phyloP scores from a whole-genome alignment of 1,140 invertebrate genomes.

The Paralvinella palmiformis region DNA sequence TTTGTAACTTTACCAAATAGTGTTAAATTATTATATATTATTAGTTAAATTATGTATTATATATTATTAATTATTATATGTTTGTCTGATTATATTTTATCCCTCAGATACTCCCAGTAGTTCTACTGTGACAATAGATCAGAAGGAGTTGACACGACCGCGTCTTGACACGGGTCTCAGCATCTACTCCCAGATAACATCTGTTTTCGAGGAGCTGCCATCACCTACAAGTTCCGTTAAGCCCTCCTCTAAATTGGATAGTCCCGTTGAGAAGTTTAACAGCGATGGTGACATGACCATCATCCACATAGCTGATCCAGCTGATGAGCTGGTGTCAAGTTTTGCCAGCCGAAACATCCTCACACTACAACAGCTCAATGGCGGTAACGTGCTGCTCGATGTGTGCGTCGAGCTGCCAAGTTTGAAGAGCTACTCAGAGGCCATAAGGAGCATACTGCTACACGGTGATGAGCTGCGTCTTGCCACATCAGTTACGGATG shows the following conservation, averaged over 20 bases:
- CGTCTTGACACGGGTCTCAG: constrained; percentile 47
- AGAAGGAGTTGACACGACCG: constrained; percentile 41
- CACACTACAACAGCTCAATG: constrained; percentile 63
- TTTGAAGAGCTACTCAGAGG: constrained; percentile 60
- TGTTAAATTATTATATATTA: too few species aligned
- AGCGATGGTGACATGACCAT: constrained; percentile 42
- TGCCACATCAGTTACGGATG: too few species aligned
- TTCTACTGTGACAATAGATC: constrained; percentile 12
- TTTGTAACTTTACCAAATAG: too few species aligned
- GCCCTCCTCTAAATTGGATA: too few species aligned
- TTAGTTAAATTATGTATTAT: neutral
- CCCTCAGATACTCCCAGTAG: neutral
- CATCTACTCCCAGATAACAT: constrained; percentile 51
- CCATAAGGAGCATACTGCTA: constrained; percentile 1
- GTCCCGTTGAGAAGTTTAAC: constrained; percentile 30
- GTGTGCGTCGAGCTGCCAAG: constrained; percentile 70
- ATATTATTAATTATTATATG: neutral
- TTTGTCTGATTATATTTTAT: neutral
- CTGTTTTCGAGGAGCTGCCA: constrained; percentile 48
- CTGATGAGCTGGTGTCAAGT: constrained; percentile 29
- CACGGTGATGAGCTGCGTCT: too few species aligned
- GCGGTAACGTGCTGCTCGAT: constrained; percentile 71
- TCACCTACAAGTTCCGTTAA: constrained; percentile 20
- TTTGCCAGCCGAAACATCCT: constrained; percentile 58
- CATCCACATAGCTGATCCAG: constrained; percentile 36